These are phyloP conservation scores for Zosterops borbonicus DNA, from an alignment of 2,113 vertebrate genomes.

Conservation along the genomic window DNA sequence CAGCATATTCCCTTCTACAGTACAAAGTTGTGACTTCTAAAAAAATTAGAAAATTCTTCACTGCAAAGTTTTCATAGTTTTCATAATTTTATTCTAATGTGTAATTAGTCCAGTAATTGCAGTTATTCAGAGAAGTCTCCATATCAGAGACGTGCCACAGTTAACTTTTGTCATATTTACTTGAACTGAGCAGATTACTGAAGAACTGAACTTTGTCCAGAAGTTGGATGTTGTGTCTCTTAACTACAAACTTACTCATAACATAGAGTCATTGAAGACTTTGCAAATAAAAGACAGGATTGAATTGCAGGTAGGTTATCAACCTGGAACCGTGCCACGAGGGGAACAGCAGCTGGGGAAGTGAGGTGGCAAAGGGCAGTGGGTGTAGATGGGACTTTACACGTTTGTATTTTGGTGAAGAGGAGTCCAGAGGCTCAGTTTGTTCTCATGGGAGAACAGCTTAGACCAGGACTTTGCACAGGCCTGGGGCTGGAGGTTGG, in stretches of 20 bases:
- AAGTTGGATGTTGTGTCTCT: slow-evolving; percentile 47
- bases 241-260: slow-evolving; percentile 71
- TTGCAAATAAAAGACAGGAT: slow-evolving; percentile 67
- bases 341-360: neutral
- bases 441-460: neutral
- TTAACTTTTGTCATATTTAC: neutral
- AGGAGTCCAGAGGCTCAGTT: neutral
- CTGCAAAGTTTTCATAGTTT: neutral
- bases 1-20: neutral
- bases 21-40: neutral
- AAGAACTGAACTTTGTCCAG: slow-evolving; percentile 70
- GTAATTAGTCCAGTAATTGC: neutral
- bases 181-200: slow-evolving; percentile 64
- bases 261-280: slow-evolving; percentile 64
- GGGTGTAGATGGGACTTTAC: neutral
- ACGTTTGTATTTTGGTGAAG: accelerated
- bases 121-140: neutral
- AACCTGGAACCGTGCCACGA: neutral
- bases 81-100: neutral
- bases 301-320: slow-evolving; percentile 71
- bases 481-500: neutral
- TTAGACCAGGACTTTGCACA: neutral
- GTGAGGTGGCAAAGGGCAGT: neutral
- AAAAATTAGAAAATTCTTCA: neutral
- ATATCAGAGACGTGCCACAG: neutral